Percentiles rank a stretch among this genome's conserved stretches.
Conservation (phyloP, 2,888 invertebrate species). For the Tipula helvola region DNA sequence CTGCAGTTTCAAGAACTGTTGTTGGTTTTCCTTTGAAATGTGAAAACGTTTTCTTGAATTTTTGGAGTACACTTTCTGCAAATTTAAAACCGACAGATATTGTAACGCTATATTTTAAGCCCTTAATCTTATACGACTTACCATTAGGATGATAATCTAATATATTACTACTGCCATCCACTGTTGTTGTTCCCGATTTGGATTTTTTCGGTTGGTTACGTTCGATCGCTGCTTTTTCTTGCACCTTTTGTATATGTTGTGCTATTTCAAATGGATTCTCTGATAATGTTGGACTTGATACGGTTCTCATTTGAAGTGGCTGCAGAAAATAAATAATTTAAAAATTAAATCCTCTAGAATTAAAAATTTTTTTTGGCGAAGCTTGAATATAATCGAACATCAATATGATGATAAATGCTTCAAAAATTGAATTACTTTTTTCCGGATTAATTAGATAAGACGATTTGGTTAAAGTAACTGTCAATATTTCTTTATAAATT, state of each 20-base stretch:
- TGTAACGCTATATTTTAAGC: not conserved
- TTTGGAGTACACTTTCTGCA: conserved; percentile 51
- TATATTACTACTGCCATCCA: not conserved
- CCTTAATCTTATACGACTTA: conserved; percentile 11
- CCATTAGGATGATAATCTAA: conserved; percentile 13
- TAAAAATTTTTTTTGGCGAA: too few species aligned
- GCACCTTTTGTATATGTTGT: conserved; percentile 11
- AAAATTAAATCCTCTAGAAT: not conserved
- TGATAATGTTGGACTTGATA: conserved; percentile 33
- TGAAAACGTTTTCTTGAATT: conserved; percentile 58
- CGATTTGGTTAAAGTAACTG: not conserved
- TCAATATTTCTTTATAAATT: not conserved
- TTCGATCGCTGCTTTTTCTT: not conserved
- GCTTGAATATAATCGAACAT: not conserved
- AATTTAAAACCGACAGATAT: not conserved
- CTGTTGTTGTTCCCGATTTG: conserved; percentile 7
- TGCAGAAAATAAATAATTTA: conserved; percentile 17
- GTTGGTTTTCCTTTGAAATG: conserved; percentile 26
- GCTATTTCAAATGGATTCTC: conserved; percentile 22
- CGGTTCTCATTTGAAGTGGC: conserved; percentile 33
- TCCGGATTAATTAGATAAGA: not conserved
- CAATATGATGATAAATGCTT: not conserved
- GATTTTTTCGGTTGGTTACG: not conserved
- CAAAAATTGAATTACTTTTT: not conserved
- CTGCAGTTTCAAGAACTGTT: conserved; percentile 14